Percentiles rank a stretch among this genome's conserved stretches.
These are phyloP conservation scores for Nebria salina DNA, from an alignment of 2,888 invertebrate genomes.

Conservation along the genomic window DNA sequence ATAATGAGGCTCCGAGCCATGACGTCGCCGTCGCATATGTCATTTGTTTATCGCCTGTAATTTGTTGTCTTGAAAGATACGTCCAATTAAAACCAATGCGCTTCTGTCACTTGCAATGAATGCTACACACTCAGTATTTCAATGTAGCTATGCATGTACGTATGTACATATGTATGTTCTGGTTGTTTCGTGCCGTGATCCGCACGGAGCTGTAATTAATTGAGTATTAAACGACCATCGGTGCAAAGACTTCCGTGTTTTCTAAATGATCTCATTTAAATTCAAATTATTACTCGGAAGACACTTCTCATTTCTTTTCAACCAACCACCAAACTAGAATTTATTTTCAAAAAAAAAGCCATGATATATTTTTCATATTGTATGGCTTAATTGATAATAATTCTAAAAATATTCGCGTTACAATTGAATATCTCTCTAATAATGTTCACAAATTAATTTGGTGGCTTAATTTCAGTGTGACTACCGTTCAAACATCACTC, in stretches of 20 bases:
- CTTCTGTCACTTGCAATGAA: neutral
- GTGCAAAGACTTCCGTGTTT: constrained; percentile 32
- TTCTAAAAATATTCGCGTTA: no score
- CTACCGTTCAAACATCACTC: constrained; percentile 8
- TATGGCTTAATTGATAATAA: no score
- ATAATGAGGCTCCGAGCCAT: constrained; percentile 18
- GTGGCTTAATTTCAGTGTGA: constrained; percentile 20
- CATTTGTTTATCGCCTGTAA: constrained; percentile 38
- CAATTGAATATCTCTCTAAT: no score
- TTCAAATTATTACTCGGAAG: constrained; percentile 27
- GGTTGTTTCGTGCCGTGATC: neutral
- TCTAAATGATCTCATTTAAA: constrained; percentile 21
- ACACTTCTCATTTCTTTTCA: constrained; percentile 24
- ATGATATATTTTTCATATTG: no score
- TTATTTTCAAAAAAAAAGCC: no score
- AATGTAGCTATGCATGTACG: neutral
- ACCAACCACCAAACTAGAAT: neutral
- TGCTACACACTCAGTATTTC: neutral
- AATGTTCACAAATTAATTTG: constrained; percentile 24
- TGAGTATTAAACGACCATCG: constrained; percentile 29
- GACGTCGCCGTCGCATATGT: constrained; percentile 24
- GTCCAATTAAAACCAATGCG: constrained; percentile 43
- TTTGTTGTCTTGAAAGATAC: constrained; percentile 41
- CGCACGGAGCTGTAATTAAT: constrained; percentile 25
- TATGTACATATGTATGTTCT: neutral